Evolutionary conservation across 2,888 invertebrate species (phyloP), one percentile per base, ranked within the genome.

Genomic region (Chrysolina oricalcia): DNA sequence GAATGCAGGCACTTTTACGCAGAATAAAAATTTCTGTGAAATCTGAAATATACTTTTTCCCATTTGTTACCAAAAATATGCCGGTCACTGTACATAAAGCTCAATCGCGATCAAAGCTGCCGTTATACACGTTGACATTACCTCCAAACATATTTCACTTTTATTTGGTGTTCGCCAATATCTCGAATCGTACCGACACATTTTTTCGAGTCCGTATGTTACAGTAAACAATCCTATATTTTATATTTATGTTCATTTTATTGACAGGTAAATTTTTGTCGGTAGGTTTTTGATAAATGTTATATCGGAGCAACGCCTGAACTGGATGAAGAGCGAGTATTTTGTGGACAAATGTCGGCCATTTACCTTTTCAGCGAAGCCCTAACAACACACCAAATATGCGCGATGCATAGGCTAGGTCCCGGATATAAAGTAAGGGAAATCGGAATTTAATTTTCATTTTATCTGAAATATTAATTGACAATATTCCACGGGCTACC

Each of bases 261-360:
- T 23, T 19, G 13, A 21, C 1, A 11, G 21, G 9, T 21, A 59
- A 9, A 8, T 27, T 27, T 79, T 80, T 84, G 72, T 83, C 88
- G 86, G 11, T 90, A 99, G 98, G 97, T 98, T 73, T 99, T 98
- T 91, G 99, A 99, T 91, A 98, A 98, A 89, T 99, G 99, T 90
- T 99, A 97, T 90, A 98, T 99, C 87, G 99, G 99, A 75, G 97
- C 98, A 75, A 98, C 98, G 68, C 97, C 98, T 1, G 98, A 99
- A 90, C 90, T 98, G 87, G 98, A 98, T 87, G 97, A 97, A 87
- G 98, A 98, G 88, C 93, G 98, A 78, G 97, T 98, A 82, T 99
- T 99, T 90, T 99, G 98, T 90, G 99, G 99, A 48, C 99, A 99
- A 92, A 98, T 99, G 97, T 98, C 98, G 27, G 98, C 99, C 70